Conservation (phyloP, 2,888 invertebrate genomes). For the Trachelus troglodyta region DNA sequence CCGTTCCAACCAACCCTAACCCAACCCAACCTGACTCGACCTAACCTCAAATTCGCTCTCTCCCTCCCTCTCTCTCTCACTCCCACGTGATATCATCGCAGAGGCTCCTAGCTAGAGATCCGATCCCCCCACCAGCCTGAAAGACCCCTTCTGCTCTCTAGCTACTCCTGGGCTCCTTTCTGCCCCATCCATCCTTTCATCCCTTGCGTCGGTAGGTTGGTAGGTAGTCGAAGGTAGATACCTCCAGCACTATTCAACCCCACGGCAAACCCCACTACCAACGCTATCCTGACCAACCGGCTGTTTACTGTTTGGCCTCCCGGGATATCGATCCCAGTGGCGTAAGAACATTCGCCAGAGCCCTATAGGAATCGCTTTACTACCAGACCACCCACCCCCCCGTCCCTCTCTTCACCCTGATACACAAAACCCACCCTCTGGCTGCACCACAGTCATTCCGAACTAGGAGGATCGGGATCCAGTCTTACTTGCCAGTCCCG, state of each 20-base stretch:
- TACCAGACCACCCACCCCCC: background rate
- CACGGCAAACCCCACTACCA: constrained; percentile 46
- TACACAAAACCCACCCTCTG: background rate
- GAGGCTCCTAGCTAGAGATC: constrained; percentile 3
- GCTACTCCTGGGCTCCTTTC: constrained; percentile 16
- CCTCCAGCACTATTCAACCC: constrained; percentile 17
- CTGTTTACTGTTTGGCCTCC: constrained; percentile 67
- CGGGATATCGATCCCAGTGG: constrained; percentile 66
- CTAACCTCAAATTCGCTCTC: constrained; percentile 11
- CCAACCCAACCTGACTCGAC: background rate
- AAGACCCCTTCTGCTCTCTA: constrained; percentile 8
- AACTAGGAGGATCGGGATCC: constrained; percentile 10
- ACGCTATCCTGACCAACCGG: constrained; percentile 64
- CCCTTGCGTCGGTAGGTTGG: constrained; percentile 27
- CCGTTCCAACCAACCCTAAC: background rate
- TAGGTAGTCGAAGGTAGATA: constrained; percentile 19
- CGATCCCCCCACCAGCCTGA: background rate
- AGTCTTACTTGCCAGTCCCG: constrained; percentile 24
- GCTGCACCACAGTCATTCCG: constrained; percentile 19
- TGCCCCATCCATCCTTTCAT: constrained; percentile 32
- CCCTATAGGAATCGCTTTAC: constrained; percentile 1
- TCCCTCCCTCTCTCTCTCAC: background rate
- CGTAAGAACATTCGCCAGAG: constrained; percentile 51
- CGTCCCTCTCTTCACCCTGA: background rate
- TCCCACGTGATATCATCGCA: constrained; percentile 3